Base-by-base conservation (phyloP, 53 echinoderm and acorn worm genomes). In the Patiria pectinifera region DNA sequence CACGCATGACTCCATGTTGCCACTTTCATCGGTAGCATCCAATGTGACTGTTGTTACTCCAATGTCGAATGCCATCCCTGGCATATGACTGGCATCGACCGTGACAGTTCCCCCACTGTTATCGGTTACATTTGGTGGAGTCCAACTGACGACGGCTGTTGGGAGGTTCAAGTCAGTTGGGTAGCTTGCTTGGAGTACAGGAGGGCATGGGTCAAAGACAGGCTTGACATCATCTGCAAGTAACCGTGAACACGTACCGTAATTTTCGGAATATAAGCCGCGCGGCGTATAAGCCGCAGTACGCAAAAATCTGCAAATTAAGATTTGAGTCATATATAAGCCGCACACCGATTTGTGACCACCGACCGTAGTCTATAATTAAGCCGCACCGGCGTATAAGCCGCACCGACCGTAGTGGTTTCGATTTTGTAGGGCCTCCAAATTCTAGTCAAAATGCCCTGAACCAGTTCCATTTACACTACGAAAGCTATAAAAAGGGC, bases 21-120 rank as follows among this genome's bases (percentile, higher is more conserved):
- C 93, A 13, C 91, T 91, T 45, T 43, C 78, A 71, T 95, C 95
- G 43, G 46, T 83, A 8, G 86, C 95, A 46, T 78, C 85, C 71
- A 91, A 87, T 4, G 62, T 70, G 19, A 95, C 95, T 14, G 35
- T 69, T 18, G 93, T 93, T 11, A 60, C 44, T 10, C 92, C 93
- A 16, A 93, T 88, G 47, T n/a, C 15, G 47, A 95, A 95, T n/a
- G 4, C 25, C 11, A 78, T 60, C 24, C 82, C 81, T 22, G 93
- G 62, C 3, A 75, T 43, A n/a, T 85, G 46, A 46, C 78, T 85
- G 21, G 84, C 62, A 18, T 75, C 83, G 3, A 80, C 35, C 21
- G 92, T 85, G 21, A 92, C 48, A 61, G 59, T 45, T 11, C 71
- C 80, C 18, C 85, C 93, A 59, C 92, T 74, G 69, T 94, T 95